Percentiles rank a stretch among this genome's conserved stretches.
Evolutionary conservation across 1,140 invertebrate genomes (phyloP).

Genomic region (Phenacoccus solenopsis): DNA sequence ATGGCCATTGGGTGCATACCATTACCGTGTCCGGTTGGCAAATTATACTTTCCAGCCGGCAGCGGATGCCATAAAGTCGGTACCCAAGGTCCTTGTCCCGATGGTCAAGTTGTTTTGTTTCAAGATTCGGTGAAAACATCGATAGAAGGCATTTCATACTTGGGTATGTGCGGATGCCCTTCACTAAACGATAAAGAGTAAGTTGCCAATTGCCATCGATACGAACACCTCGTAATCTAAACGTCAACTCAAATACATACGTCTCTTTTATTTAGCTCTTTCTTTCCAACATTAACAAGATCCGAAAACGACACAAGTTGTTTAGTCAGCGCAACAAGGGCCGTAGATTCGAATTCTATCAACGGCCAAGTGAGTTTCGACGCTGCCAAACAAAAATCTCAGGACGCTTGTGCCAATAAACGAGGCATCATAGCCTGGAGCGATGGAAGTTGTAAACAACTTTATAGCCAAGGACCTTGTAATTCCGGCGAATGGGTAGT

Average conservation of each 20-base stretch:
- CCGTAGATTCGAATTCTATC: neutral
- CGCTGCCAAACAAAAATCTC: neutral
- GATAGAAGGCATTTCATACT: slow-evolving; percentile 64
- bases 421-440: slow-evolving; percentile 26
- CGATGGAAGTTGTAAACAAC: slow-evolving; percentile 26
- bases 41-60: slow-evolving; percentile 56
- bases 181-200: slow-evolving; percentile 27
- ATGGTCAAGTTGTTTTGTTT: slow-evolving; percentile 56
- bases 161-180: slow-evolving; percentile 59
- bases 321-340: slow-evolving; percentile 1
- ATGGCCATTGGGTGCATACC: slow-evolving; percentile 26
- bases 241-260: no score
- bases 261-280: neutral
- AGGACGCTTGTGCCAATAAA: slow-evolving; percentile 23
- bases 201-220: no score
- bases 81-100: slow-evolving; percentile 51
- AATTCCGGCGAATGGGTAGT: slow-evolving; percentile 56
- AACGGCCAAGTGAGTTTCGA: neutral
- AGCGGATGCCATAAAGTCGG: slow-evolving; percentile 61
- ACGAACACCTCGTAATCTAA: no score
- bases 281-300: slow-evolving; percentile 20
- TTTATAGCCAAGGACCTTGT: slow-evolving; percentile 44
- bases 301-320: neutral
- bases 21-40: slow-evolving; percentile 54
- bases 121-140: slow-evolving; percentile 60